Percentiles rank a stretch among this genome's conserved stretches.
Evolutionary conservation across 2,888 invertebrate genomes (phyloP).

Genomic region (Pterobdella sp.): DNA sequence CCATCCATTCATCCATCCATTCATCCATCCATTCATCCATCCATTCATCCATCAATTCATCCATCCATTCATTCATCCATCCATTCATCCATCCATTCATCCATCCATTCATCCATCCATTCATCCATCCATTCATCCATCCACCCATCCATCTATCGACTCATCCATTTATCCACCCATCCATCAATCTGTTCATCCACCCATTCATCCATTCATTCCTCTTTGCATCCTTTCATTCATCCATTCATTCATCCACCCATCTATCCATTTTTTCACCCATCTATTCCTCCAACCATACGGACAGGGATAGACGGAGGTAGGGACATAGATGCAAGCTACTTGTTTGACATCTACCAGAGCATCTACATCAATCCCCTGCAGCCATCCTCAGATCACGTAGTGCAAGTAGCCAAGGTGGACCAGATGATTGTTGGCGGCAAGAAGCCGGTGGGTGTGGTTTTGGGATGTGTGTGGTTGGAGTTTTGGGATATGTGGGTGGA

Average conservation of each 20-base stretch:
- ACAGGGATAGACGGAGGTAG: conserved; percentile 80
- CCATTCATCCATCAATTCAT: conserved; percentile 3
- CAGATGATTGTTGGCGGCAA: conserved; percentile 94
- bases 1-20: conserved; percentile 1
- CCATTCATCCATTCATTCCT: neutral
- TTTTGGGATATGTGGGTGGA: neutral
- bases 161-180: neutral
- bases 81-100: neutral
- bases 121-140: conserved; percentile 3
- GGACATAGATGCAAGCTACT: conserved; percentile 82
- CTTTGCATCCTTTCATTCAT: neutral
- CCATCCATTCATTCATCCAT: conserved; percentile 12
- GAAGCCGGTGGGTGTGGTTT: conserved; percentile 62
- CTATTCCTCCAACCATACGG: conserved; percentile 13
- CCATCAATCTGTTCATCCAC: neutral
- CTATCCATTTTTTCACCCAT: neutral
- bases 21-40: neutral
- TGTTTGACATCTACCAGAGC: conserved; percentile 87
- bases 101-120: neutral
- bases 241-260: neutral
- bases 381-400: conserved; percentile 88
- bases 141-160: conserved; percentile 63
- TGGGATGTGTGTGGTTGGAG: neutral
- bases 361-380: conserved; percentile 90
- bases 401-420: conserved; percentile 91